These are phyloP conservation scores for Clarias batrachus DNA, from an alignment of 2,113 vertebrate genomes.

Conservation along the genomic window DNA sequence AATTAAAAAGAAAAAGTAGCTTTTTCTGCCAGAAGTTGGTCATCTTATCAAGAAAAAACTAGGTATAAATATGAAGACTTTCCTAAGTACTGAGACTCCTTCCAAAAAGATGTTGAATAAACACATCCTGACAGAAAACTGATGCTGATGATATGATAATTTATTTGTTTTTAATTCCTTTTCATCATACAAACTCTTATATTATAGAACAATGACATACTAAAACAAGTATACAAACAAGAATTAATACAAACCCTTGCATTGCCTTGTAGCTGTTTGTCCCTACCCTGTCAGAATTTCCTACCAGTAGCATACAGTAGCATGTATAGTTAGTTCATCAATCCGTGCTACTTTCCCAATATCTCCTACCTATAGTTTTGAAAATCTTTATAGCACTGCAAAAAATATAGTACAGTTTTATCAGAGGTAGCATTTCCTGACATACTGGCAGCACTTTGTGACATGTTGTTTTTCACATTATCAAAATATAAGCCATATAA, in stretches of 20 bases:
- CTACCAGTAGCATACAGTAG: no score
- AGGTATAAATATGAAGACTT: not conserved
- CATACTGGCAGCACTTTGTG: no score
- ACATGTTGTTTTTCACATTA: no score
- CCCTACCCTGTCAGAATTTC: no score
- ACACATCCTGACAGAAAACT: not conserved
- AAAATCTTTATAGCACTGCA: no score
- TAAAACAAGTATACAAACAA: not conserved
- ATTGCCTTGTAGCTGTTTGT: not conserved
- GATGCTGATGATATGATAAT: not conserved
- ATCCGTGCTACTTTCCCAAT: no score
- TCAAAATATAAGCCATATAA: no score
- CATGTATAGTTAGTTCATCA: no score
- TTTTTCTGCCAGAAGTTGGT: not conserved
- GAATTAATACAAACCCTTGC: not conserved
- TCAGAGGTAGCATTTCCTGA: no score
- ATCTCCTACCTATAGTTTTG: no score
- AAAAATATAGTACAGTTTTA: no score
- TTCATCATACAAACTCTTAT: not conserved
- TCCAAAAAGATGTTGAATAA: not conserved
- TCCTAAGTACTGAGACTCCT: not conserved
- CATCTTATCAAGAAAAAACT: not conserved
- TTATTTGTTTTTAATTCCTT: not conserved
- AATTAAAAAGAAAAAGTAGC: not conserved
- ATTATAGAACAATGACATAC: not conserved